phyloP scores from a whole-genome alignment of 2,888 invertebrate species.

The Theretra japonica region DNA sequence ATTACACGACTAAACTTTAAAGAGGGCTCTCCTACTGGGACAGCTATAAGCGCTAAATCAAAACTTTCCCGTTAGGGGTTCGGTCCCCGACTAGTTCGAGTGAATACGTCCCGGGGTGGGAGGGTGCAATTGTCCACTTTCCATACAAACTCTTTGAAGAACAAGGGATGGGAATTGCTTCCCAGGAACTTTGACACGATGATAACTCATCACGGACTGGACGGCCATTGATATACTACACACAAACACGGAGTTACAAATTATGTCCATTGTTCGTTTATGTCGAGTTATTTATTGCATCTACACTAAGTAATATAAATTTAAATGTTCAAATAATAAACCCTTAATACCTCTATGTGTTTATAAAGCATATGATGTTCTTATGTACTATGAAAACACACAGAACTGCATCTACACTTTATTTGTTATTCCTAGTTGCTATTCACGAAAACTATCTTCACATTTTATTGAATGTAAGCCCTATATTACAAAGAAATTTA shows the following conservation, averaged over 20 bases:
- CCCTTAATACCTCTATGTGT: too few species aligned
- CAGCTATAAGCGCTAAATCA: slow-evolving; percentile 83
- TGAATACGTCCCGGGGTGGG: slow-evolving; percentile 69
- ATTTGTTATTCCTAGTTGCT: too few species aligned
- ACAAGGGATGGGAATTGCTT: slow-evolving; percentile 57
- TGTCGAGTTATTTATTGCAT: background rate
- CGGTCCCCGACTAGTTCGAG: slow-evolving; percentile 67
- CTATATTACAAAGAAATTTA: too few species aligned
- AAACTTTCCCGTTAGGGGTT: slow-evolving; percentile 77
- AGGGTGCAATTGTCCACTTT: slow-evolving; percentile 64
- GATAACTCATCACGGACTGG: slow-evolving; percentile 52
- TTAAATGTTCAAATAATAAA: too few species aligned
- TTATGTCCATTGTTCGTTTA: background rate
- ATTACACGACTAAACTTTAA: slow-evolving; percentile 80
- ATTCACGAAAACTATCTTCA: too few species aligned
- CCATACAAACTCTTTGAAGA: slow-evolving; percentile 63
- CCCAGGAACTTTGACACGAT: slow-evolving; percentile 49
- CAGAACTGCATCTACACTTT: too few species aligned
- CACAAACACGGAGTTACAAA: background rate
- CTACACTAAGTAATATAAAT: too few species aligned
- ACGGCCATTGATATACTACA: background rate
- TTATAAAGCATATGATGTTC: too few species aligned
- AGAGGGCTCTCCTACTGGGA: slow-evolving; percentile 74
- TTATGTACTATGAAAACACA: too few species aligned
- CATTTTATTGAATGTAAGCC: too few species aligned